phyloP scores from a whole-genome alignment of 1,140 invertebrate species.

The Drosophila nigromelanica region DNA sequence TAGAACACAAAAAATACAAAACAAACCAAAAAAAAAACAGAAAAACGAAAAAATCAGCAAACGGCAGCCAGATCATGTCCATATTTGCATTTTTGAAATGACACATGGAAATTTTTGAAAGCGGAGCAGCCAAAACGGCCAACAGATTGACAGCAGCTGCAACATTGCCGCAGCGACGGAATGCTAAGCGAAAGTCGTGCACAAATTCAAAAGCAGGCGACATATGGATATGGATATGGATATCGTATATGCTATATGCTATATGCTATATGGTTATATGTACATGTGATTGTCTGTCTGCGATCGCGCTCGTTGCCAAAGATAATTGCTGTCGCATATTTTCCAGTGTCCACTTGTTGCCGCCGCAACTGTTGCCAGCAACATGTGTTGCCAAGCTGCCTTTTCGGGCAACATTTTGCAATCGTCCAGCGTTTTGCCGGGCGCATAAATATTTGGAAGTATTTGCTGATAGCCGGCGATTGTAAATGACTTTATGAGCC shows the following conservation, averaged over 20 bases:
- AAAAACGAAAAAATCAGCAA: slow-evolving; percentile 8
- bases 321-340: slow-evolving; percentile 80
- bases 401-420: slow-evolving; percentile 72
- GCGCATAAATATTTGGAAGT: slow-evolving; percentile 61
- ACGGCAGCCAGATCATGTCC: slow-evolving; percentile 71
- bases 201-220: slow-evolving; percentile 65
- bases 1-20: slow-evolving; percentile 22
- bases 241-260: not conserved
- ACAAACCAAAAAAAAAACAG: too few relatives aligned
- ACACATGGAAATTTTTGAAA: slow-evolving; percentile 80
- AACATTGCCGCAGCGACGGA: slow-evolving; percentile 55
- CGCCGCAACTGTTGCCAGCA: slow-evolving; percentile 46
- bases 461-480: slow-evolving; percentile 30
- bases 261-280: slow-evolving; percentile 30
- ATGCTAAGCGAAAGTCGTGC: slow-evolving; percentile 76
- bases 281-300: not conserved
- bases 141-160: slow-evolving; percentile 82
- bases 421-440: slow-evolving; percentile 50
- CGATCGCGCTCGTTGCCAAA: slow-evolving; percentile 43
- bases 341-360: slow-evolving; percentile 75
- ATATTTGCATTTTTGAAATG: slow-evolving; percentile 83
- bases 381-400: slow-evolving; percentile 69
- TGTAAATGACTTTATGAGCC: slow-evolving; percentile 39
- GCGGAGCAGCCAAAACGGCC: slow-evolving; percentile 61
- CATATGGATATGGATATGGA: slow-evolving; percentile 63